Percentiles rank a stretch among this genome's conserved stretches.
These are phyloP conservation scores for Thalassaphorura encarpata DNA, from an alignment of 1,140 invertebrate genomes.

Conservation along the genomic window DNA sequence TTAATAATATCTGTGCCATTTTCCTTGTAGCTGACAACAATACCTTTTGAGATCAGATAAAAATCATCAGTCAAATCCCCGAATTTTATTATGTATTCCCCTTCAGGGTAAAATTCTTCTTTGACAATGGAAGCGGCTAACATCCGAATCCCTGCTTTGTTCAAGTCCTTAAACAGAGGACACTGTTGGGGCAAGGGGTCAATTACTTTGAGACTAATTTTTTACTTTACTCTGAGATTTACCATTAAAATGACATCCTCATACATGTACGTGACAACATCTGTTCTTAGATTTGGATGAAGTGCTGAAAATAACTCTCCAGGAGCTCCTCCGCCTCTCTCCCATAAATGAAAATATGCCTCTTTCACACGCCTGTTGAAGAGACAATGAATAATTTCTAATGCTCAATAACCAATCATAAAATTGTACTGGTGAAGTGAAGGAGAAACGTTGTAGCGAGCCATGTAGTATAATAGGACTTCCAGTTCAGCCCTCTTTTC, in stretches of 20 bases:
- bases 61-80: conserved; percentile 27
- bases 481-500: conserved; percentile 21
- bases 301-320: conserved; percentile 19
- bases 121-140: conserved; percentile 14
- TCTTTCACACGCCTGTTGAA: conserved; percentile 21
- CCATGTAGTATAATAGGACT: conserved; percentile 17
- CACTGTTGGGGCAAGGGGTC: no score
- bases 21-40: conserved; percentile 15
- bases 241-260: conserved; percentile 20
- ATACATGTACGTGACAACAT: conserved; percentile 26
- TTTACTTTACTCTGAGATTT: neutral
- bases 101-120: conserved; percentile 25
- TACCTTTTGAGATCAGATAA: conserved; percentile 21
- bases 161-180: conserved; percentile 14
- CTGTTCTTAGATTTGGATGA: conserved; percentile 23
- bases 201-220: no score
- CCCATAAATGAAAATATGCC: conserved; percentile 24
- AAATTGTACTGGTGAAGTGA: conserved; percentile 4
- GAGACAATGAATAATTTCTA: neutral
- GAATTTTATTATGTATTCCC: conserved; percentile 26
- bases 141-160: conserved; percentile 24
- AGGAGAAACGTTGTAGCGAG: conserved; percentile 10
- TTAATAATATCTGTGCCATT: conserved; percentile 17
- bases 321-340: conserved; percentile 22
- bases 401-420: neutral